Percentiles rank a stretch among this genome's conserved stretches.
Conservation (phyloP, 2,113 vertebrate species). For the Sapayoa aenigma region DNA sequence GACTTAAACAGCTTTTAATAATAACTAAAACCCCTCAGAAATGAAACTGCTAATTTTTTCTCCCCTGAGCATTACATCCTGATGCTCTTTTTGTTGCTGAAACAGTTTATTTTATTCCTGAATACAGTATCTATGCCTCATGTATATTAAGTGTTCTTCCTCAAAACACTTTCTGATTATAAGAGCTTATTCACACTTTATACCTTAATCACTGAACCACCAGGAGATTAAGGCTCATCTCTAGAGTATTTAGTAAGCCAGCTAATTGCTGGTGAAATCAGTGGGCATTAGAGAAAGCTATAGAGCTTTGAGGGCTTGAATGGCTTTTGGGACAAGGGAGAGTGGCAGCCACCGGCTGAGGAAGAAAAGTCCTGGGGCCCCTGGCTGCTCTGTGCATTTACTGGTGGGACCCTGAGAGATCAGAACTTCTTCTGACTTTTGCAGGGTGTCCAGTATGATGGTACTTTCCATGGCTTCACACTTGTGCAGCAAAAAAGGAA, state of each 20-base stretch:
- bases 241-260: background rate
- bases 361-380: background rate
- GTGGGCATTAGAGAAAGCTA: background rate
- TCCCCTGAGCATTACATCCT: background rate
- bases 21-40: background rate
- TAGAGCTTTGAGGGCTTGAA: background rate
- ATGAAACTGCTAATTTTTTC: background rate
- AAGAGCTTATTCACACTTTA: background rate
- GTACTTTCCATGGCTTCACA: background rate
- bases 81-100: background rate
- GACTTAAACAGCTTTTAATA: background rate
- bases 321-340: background rate
- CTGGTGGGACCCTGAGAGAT: background rate
- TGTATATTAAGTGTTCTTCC: background rate
- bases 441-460: background rate
- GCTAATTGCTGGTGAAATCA: background rate
- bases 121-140: background rate
- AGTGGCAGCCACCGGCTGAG: background rate
- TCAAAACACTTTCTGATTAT: background rate
- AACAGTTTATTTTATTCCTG: background rate
- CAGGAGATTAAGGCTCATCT: slow-evolving; percentile 22
- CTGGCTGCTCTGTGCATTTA: background rate
- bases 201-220: background rate
- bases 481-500: background rate
- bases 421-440: background rate